Evolutionary conservation across 2,797 vertebrate genomes (phyloP), one percentile per base, ranked within the genome.

Genomic region (Oreochromis mossambicus): DNA sequence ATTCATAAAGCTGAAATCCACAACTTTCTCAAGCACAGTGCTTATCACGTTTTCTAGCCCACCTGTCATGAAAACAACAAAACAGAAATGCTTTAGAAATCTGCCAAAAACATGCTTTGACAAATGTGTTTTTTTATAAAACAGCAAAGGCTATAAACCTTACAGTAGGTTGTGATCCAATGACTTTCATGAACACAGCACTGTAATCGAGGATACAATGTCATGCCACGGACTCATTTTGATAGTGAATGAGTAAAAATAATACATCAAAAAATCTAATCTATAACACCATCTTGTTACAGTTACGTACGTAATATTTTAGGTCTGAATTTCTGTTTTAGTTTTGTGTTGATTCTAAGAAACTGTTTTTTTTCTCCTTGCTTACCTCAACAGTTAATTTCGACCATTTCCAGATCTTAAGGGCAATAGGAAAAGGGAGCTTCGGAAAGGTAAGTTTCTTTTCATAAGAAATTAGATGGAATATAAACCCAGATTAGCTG

Each of bases 391-490:
- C 96, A 99, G 98, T 99, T 66, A 99, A 96, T 91, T 99, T 99
- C 15, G 98, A 99, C 94, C 97, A 99, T 91, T 99, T 99, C 95
- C 98, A 99, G 96, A 99, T 99, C 91, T 92, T 99, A 83, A 95
- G 98, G 92, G 98, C 98, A 54, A 99, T 99, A 84, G 98, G 98
- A 82, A 99, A 99, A 95, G 98, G 98, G 87, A 99, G 98, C 92
- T 99, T 99, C 7, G 98, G 98, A 87, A 99, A 99, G 97, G 98
- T 99, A 93, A 96, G 97, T 43, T 68, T 77, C 3, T 61, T 68
- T 79, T 81, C 9, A 56, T 6, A 26, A 6, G 8, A 9, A 41
- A 24, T 70, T 10, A 14, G 21, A 68, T 21, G 66, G 1, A 24
- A 2, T 26, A 43, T 43, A 68, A 68, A 70, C 36, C 38, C 66